Evolutionary conservation across 2,797 vertebrate genomes (phyloP), one percentile per base, ranked within the genome.

Genomic region (Chromobotia macracanthus): DNA sequence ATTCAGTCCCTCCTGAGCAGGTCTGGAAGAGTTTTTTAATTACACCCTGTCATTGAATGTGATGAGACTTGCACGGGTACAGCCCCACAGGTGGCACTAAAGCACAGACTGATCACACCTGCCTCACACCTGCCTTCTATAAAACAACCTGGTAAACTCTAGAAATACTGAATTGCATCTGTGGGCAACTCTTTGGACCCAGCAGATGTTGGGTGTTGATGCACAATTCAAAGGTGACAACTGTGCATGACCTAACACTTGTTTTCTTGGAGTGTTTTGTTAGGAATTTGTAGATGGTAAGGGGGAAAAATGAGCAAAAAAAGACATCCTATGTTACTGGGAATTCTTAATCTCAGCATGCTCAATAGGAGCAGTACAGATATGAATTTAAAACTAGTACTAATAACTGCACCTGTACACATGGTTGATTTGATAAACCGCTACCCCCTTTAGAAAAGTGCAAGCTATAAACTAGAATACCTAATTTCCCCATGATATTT

Each of bases 21-120:
- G 38, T 79, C 73, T 81, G 66, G 1, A 5, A 85, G 80, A 82
- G 84, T 80, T 86, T 82, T 88, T 90, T 88, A 90, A 91, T 92
- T 89, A 89, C 83, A 85, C 72, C 65, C 81, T 85, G 87, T 85
- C 82, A 80, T 46, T 67, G 73, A 75, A 21, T 23, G 61, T 75
- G 69, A 84, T 75, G 80, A 72, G 82, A 82, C 81, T 84, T 72
- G 79, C 82, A 77, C 81, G 84, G 86, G 85, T 80, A 78, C 84
- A 77, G 72, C 74, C 63, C 72, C 84, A 81, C 84, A 77, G 81
- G 70, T 67, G 80, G 79, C 1, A 3, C 35, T 15, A 58, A 35
- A 75, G 41, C 69, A 31, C 55, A 44, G 18, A 64, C 46, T 12
- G 16, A 58, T 80, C 60, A 80, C 53, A 61, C 25, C 13, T 58